Evolutionary conservation across 2,797 vertebrate genomes (phyloP).

Genomic region (Salmo trutta): DNA sequence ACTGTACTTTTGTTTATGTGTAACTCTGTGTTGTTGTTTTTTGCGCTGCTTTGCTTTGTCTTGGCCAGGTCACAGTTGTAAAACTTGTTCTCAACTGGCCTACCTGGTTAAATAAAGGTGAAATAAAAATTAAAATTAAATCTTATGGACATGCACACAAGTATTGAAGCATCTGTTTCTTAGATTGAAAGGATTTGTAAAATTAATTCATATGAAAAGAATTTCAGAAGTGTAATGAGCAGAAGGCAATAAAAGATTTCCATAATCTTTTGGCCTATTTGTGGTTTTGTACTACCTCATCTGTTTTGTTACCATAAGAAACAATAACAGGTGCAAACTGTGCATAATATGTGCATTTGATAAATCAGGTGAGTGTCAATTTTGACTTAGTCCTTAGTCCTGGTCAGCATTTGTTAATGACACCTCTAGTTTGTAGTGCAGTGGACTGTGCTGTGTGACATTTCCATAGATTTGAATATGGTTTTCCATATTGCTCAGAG

Average conservation of each 20-base stretch:
- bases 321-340: neutral
- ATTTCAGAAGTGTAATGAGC: neutral
- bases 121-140: too few relatives aligned
- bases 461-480: conserved; percentile 58
- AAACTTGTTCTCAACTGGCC: too few relatives aligned
- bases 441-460: conserved; percentile 27
- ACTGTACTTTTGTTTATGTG: too few relatives aligned
- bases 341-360: conserved; percentile 1
- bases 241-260: neutral
- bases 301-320: neutral
- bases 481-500: conserved; percentile 50
- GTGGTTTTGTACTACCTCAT: neutral
- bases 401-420: conserved; percentile 5
- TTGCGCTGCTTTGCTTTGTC: too few relatives aligned
- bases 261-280: neutral
- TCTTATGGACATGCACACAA: neutral
- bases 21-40: too few relatives aligned
- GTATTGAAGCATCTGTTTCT: neutral
- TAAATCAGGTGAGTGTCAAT: neutral
- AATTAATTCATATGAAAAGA: neutral
- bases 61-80: too few relatives aligned
- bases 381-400: neutral
- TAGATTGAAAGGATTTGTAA: neutral
- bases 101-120: too few relatives aligned
- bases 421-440: conserved; percentile 10